Conservation (phyloP, 2,888 invertebrate species). For the Himalopsyche japonica region DNA sequence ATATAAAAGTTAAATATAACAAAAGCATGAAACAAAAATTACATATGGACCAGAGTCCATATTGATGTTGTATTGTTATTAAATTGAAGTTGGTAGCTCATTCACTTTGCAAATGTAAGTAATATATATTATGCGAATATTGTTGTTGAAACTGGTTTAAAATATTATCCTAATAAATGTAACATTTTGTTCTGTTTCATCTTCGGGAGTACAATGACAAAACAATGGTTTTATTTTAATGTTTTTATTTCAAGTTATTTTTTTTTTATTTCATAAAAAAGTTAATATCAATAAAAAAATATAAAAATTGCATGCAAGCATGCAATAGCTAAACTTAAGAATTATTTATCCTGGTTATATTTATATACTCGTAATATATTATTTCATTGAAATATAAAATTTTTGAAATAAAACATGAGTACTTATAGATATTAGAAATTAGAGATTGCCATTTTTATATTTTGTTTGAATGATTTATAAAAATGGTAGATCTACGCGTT, state of each 20-base stretch:
- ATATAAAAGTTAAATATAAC: slow-evolving; percentile 50
- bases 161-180: slow-evolving; percentile 30
- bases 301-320: slow-evolving; percentile 16
- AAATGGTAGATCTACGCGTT: slow-evolving; percentile 62
- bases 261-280: slow-evolving; percentile 9
- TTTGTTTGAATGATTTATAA: slow-evolving; percentile 50
- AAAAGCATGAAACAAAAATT: slow-evolving; percentile 25
- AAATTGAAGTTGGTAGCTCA: slow-evolving; percentile 56
- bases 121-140: slow-evolving; percentile 29
- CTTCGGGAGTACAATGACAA: slow-evolving; percentile 37
- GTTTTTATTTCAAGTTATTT: neutral
- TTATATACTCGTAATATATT: slow-evolving; percentile 6
- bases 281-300: slow-evolving; percentile 21
- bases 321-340: slow-evolving; percentile 33
- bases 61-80: slow-evolving; percentile 59
- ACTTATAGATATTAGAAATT: slow-evolving; percentile 49
- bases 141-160: slow-evolving; percentile 27
- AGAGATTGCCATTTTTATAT: slow-evolving; percentile 60
- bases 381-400: slow-evolving; percentile 19
- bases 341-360: slow-evolving; percentile 30
- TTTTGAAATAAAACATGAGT: slow-evolving; percentile 40
- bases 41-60: slow-evolving; percentile 52
- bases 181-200: slow-evolving; percentile 21
- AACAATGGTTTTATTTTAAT: neutral
- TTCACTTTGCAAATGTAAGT: slow-evolving; percentile 46